These are phyloP conservation scores for Stenurella melanura DNA, from an alignment of 2,888 invertebrate species.

Conservation along the genomic window DNA sequence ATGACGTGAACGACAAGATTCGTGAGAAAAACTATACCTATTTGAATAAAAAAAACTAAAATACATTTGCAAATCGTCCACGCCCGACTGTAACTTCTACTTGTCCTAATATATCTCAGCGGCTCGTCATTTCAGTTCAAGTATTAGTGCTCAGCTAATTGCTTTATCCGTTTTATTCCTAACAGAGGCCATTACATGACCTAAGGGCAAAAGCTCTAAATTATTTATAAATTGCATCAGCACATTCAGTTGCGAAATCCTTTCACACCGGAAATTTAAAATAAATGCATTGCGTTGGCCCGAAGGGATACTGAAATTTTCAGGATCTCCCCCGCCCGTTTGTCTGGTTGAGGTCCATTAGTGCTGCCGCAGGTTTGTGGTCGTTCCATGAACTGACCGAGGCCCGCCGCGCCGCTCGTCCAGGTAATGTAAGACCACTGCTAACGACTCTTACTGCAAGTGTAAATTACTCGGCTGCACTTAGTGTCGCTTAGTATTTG, in stretches of 20 bases:
- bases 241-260: constrained; percentile 18
- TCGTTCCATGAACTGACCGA: constrained; percentile 48
- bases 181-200: background rate
- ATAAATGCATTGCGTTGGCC: constrained; percentile 35
- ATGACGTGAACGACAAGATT: too few species aligned
- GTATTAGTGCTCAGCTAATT: background rate
- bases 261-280: constrained; percentile 35
- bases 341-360: constrained; percentile 47
- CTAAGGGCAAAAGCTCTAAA: constrained; percentile 16
- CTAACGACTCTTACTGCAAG: constrained; percentile 47
- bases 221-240: constrained; percentile 38
- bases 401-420: constrained; percentile 35
- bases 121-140: background rate
- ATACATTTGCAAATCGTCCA: too few species aligned
- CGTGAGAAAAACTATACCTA: too few species aligned
- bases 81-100: too few species aligned
- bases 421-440: constrained; percentile 50
- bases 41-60: too few species aligned
- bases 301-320: constrained; percentile 44
- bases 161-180: background rate
- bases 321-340: constrained; percentile 34
- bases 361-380: constrained; percentile 51
- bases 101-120: background rate
- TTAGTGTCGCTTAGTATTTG: background rate
- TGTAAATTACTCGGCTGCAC: constrained; percentile 41